Evolutionary conservation across 2,888 invertebrate species (phyloP), one percentile per base, ranked within the genome.

Genomic region (Himalopsyche japonica): DNA sequence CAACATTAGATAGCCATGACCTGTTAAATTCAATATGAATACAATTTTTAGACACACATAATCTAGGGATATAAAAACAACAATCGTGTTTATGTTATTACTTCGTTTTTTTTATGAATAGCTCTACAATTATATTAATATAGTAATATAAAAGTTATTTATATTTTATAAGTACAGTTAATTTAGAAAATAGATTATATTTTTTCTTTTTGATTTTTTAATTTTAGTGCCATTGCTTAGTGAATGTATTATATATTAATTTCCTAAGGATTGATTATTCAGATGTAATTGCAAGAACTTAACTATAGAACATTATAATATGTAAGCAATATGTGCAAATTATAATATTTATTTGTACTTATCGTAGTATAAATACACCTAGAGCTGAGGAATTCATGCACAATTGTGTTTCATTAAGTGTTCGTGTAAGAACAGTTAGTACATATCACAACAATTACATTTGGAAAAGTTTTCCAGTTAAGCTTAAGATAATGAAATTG

Each of bases 251-350:
- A n/a, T 37, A 27, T 77, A 10, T 77, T 37, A 24, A 20, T 77
- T 77, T 77, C 43, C 34, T 10, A 37, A 77, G 43, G 43, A 77
- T 34, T 77, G 77, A 77, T 77, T 77, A 77, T 77, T 77, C 37
- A 37, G 24, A 43, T 43, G 24, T 77, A 77, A 77, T 70, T 70
- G 70, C 70, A 77, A 24, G 79, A 48, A 47, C 79, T 32, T 27
- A 20, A 70, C 70, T 70, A 70, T 43, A 43, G 43, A 64, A 82
- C 70, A 82, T 84, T 80, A 27, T 82, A 84, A 84, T 82, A 80
- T 79, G 84, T 81, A 57, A 24, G 48, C 80, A 85, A 81, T 83
- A 85, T 86, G 83, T 86, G 84, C 86, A 86, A 84, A 81, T 84
- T 84, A 84, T 84, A 82, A 84, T 86, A 84, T 79, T 79, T 49